Conservation (phyloP, 2,888 invertebrate genomes). For the Lasioglossum marginatum region DNA sequence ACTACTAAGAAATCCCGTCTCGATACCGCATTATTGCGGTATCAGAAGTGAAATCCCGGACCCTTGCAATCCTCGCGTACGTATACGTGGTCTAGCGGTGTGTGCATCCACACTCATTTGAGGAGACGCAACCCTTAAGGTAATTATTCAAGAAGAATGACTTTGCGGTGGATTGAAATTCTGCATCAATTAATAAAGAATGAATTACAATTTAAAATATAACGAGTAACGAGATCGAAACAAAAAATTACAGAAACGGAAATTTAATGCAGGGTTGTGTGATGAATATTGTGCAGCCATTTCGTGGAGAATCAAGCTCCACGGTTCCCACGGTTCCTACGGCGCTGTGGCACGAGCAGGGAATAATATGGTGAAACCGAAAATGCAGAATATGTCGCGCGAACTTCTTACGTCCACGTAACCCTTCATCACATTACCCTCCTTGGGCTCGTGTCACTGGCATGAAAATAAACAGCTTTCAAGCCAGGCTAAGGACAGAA, state of each 20-base stretch:
- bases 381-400: slow-evolving; percentile 29
- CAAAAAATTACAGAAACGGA: background rate
- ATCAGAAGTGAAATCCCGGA: no score
- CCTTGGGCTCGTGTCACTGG: slow-evolving; percentile 13
- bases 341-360: background rate
- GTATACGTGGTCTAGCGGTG: no score
- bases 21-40: no score
- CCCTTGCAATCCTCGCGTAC: no score
- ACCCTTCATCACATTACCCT: slow-evolving; percentile 25
- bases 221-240: background rate
- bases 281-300: background rate
- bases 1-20: no score
- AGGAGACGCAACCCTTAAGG: no score
- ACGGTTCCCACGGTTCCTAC: background rate
- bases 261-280: background rate
- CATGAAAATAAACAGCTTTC: slow-evolving; percentile 34
- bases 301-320: background rate
- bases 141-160: no score
- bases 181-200: no score
- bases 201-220: no score
- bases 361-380: slow-evolving; percentile 4
- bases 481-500: slow-evolving; percentile 19
- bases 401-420: slow-evolving; percentile 28
- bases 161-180: no score
- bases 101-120: no score